A percentile compares a stretch with the other conserved stretches of the same genome.
Conservation (phyloP, 1,140 invertebrate genomes). For the Manduca sexta region DNA sequence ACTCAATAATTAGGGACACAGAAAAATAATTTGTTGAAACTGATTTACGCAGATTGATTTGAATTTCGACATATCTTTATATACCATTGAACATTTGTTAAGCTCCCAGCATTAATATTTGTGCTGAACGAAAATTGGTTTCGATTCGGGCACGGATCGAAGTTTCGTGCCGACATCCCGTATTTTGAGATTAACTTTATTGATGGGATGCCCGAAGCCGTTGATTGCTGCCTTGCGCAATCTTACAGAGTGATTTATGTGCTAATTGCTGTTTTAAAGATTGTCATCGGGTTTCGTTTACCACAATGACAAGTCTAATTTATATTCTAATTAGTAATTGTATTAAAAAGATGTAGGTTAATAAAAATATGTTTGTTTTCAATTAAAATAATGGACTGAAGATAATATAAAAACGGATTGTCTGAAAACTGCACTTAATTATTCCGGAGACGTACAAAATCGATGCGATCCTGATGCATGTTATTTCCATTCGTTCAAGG, state of each 20-base stretch:
- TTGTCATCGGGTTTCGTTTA: not conserved
- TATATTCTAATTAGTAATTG: too few species aligned
- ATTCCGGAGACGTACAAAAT: constrained; percentile 47
- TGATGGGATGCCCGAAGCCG: constrained; percentile 19
- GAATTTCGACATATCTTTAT: too few species aligned
- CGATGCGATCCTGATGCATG: constrained; percentile 52
- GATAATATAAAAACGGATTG: not conserved
- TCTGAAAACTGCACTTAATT: constrained; percentile 20
- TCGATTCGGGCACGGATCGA: not conserved
- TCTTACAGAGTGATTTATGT: constrained; percentile 4
- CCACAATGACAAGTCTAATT: too few species aligned
- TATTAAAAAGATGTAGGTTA: too few species aligned
- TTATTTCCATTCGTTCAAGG: constrained; percentile 61
- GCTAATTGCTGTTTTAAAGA: constrained; percentile 1
- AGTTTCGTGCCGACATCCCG: constrained; percentile 17
- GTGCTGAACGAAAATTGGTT: not conserved
- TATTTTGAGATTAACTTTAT: constrained; percentile 28
- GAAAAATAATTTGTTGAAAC: too few species aligned
- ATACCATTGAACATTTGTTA: too few species aligned
- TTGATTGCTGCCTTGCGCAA: constrained; percentile 10
- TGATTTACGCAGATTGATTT: too few species aligned
- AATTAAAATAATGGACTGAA: too few species aligned
- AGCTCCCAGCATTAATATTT: not conserved
- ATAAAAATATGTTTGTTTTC: too few species aligned
- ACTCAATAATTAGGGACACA: too few species aligned